These are phyloP conservation scores for Microcebus murinus DNA, from an alignment of 2,113 vertebrate species.

Conservation along the genomic window DNA sequence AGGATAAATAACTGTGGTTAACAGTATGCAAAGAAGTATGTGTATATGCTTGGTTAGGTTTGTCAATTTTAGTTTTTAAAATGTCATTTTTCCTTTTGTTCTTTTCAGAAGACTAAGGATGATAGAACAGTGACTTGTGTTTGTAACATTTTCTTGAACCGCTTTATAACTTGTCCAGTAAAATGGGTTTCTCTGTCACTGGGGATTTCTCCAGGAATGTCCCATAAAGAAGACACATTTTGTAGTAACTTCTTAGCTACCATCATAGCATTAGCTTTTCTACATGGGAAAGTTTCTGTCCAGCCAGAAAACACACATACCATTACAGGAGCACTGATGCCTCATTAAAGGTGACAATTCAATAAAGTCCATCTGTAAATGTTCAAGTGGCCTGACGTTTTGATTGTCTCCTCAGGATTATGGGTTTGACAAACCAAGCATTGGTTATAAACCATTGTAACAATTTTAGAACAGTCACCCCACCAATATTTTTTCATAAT, in stretches of 20 bases:
- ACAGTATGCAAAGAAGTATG: no score
- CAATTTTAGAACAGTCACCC: background rate
- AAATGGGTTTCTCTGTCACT: background rate
- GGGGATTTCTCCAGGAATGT: background rate
- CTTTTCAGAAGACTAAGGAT: no score
- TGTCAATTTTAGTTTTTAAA: background rate
- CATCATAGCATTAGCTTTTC: background rate
- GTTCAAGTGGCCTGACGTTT: background rate
- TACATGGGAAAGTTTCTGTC: background rate
- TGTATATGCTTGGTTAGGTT: background rate
- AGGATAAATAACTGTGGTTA: no score
- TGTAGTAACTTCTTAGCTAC: background rate
- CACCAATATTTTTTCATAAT: background rate
- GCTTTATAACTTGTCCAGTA: background rate
- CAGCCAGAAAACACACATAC: background rate
- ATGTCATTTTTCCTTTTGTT: background rate
- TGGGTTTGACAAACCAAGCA: background rate
- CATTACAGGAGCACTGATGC: background rate
- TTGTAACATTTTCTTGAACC: background rate
- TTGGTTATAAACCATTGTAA: background rate
- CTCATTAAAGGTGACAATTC: background rate
- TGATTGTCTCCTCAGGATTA: background rate
- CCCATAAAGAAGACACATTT: background rate
- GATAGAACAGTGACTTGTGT: background rate
- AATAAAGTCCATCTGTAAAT: background rate